Percentiles rank a stretch among this genome's conserved stretches.
phyloP scores from a whole-genome alignment of 2,797 vertebrate genomes.

The Hipposideros larvatus region DNA sequence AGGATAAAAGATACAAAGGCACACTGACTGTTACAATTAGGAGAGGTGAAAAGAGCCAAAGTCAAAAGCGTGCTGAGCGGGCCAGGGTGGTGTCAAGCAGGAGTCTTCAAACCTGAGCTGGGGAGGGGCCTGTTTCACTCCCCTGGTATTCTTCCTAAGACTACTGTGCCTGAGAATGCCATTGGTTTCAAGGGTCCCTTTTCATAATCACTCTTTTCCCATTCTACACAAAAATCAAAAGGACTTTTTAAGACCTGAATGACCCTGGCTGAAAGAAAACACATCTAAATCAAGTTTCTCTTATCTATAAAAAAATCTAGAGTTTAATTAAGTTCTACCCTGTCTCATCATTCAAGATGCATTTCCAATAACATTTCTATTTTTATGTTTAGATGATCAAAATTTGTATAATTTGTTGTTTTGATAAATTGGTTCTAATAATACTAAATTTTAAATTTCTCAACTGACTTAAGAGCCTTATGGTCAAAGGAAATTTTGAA shows the following conservation, averaged over 20 bases:
- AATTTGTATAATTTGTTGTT: conserved; percentile 5
- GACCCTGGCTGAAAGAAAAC: neutral
- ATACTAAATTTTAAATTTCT: neutral
- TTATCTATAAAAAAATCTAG: neutral
- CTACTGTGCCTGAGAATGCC: neutral
- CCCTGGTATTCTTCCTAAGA: neutral
- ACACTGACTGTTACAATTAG: neutral
- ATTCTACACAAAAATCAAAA: neutral
- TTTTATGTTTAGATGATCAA: conserved; percentile 26
- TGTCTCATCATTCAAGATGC: conserved; percentile 2
- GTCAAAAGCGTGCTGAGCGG: neutral
- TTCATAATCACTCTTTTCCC: neutral
- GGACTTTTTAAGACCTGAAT: neutral
- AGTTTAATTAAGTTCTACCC: neutral
- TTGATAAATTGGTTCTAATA: conserved; percentile 23
- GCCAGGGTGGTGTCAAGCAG: neutral
- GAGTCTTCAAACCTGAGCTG: neutral
- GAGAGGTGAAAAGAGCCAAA: neutral
- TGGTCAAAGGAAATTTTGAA: conserved; percentile 11
- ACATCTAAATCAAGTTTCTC: neutral
- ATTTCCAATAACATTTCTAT: conserved; percentile 20
- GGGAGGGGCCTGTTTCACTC: rapidly evolving
- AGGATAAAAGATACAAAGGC: conserved; percentile 1
- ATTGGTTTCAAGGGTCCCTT: neutral
- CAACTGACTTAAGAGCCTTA: neutral